phyloP scores from a whole-genome alignment of 2,888 invertebrate species.

The Leptinotarsa peninsularis region DNA sequence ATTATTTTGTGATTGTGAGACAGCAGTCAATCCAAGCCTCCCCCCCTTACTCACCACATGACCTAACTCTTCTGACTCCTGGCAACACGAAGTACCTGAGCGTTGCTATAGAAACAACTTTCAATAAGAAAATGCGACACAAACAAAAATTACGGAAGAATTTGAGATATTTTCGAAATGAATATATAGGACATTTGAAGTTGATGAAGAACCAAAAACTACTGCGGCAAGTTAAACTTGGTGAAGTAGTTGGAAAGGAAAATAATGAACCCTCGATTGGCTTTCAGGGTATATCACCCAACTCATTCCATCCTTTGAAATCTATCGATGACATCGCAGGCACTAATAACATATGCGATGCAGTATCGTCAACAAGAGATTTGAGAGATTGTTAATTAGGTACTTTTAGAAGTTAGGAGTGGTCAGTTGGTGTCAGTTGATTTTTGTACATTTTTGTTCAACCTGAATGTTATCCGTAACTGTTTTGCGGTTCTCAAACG shows the following conservation, averaged over 20 bases:
- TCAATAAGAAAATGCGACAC: not conserved
- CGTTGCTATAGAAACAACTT: not conserved
- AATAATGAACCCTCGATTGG: not conserved
- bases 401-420: not conserved
- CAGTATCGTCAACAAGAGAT: not conserved
- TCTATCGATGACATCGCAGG: not conserved
- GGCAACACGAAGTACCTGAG: not conserved
- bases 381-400: not conserved
- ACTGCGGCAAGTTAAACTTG: not conserved
- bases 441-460: no score
- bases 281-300: not conserved
- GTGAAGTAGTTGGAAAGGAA: not conserved
- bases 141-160: not conserved
- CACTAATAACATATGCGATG: not conserved
- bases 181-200: not conserved
- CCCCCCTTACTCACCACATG: not conserved
- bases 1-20: no score
- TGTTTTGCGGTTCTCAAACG: no score
- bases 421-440: no score
- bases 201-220: not conserved
- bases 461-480: no score
- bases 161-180: not conserved
- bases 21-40: no score
- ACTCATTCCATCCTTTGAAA: not conserved
- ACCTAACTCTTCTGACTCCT: not conserved